phyloP scores from a whole-genome alignment of 2,113 vertebrate species.

The Azemiops feae region DNA sequence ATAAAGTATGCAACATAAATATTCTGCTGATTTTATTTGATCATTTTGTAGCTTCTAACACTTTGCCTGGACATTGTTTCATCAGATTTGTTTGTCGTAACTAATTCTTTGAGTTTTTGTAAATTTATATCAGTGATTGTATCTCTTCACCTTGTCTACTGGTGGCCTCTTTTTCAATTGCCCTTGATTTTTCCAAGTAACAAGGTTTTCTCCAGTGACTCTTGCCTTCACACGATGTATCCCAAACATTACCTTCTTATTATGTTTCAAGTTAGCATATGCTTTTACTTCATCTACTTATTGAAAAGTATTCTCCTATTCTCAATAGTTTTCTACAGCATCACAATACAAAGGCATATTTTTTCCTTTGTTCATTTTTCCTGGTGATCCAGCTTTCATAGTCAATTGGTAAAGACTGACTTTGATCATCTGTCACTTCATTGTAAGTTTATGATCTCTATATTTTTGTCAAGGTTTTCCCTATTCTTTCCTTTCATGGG shows the following conservation, averaged over 20 bases:
- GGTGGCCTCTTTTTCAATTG: background rate
- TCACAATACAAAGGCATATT: background rate
- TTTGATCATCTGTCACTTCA: background rate
- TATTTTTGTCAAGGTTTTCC: background rate
- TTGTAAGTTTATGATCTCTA: background rate
- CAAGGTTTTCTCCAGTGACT: no score
- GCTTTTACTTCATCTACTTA: background rate
- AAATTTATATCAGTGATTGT: background rate
- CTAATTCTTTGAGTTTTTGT: background rate
- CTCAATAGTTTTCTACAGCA: background rate
- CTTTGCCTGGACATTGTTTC: background rate
- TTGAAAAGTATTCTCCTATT: background rate
- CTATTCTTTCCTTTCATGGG: background rate
- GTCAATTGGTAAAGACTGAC: background rate
- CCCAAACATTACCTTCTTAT: no score
- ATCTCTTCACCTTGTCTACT: background rate
- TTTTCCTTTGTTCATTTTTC: background rate
- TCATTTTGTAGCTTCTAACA: background rate
- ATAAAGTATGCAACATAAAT: background rate
- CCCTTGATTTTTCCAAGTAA: background rate
- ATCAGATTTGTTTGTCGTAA: background rate
- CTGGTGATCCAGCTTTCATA: background rate
- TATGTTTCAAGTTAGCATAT: background rate
- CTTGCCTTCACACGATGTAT: no score
- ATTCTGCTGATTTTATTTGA: background rate